A percentile compares a stretch with the other conserved stretches of the same genome.
Conservation (phyloP, 2,888 invertebrate genomes). For the Volucella zonaria region DNA sequence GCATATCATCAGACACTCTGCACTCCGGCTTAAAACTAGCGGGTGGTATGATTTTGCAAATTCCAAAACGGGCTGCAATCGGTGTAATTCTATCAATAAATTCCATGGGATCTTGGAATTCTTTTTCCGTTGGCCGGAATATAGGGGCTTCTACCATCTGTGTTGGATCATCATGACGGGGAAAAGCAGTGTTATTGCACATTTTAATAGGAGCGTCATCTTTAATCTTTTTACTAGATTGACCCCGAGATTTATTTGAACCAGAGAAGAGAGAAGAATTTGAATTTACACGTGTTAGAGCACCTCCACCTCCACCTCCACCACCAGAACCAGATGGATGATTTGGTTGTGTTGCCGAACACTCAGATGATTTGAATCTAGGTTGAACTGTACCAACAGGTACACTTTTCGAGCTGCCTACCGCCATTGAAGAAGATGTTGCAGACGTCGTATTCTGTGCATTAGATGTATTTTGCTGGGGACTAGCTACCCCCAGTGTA, state of each 20-base stretch:
- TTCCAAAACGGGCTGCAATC: slow-evolving; percentile 90
- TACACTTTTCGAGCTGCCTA: slow-evolving; percentile 78
- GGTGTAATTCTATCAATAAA: slow-evolving; percentile 92
- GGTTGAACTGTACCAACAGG: slow-evolving; percentile 85
- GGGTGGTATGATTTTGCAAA: slow-evolving; percentile 94
- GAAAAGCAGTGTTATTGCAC: slow-evolving; percentile 83
- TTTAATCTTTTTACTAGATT: slow-evolving; percentile 82
- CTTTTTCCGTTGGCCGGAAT: slow-evolving; percentile 91
- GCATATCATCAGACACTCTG: slow-evolving; percentile 91
- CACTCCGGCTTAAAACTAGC: slow-evolving; percentile 91
- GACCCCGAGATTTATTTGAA: slow-evolving; percentile 80
- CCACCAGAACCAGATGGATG: slow-evolving; percentile 73
- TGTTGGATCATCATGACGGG: slow-evolving; percentile 83
- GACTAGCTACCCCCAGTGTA: neutral
- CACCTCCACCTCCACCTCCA: slow-evolving; percentile 72
- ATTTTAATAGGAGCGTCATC: slow-evolving; percentile 82
- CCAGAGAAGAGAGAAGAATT: slow-evolving; percentile 81
- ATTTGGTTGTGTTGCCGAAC: slow-evolving; percentile 63
- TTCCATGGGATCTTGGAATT: slow-evolving; percentile 93
- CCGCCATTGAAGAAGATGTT: slow-evolving; percentile 62
- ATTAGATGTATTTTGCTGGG: slow-evolving; percentile 39
- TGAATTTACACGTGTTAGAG: slow-evolving; percentile 81
- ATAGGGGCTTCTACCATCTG: slow-evolving; percentile 89
- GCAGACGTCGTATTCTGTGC: slow-evolving; percentile 69
- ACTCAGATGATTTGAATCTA: slow-evolving; percentile 80